Percentiles rank a stretch among this genome's conserved stretches.
phyloP scores from a whole-genome alignment of 2,888 invertebrate species.

The Rotaria sp. region DNA sequence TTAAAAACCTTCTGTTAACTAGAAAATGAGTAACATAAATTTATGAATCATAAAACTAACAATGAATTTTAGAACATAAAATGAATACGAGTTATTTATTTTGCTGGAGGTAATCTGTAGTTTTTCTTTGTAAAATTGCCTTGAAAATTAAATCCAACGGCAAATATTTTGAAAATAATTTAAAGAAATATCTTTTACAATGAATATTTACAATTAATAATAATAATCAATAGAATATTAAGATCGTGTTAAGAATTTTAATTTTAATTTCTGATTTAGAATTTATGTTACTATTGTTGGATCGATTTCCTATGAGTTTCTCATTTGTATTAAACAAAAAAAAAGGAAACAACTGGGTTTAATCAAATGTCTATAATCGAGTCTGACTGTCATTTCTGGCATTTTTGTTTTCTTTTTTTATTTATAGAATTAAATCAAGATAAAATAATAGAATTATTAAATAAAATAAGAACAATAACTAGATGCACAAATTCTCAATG shows the following conservation, averaged over 20 bases:
- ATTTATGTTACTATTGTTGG: background rate
- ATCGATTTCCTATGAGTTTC: background rate
- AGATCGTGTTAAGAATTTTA: no score
- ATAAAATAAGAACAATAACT: background rate
- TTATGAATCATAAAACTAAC: background rate
- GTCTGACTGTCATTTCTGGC: background rate
- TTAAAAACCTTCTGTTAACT: no score
- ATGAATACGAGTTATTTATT: background rate
- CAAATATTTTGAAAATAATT: background rate
- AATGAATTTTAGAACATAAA: background rate
- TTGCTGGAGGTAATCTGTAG: background rate
- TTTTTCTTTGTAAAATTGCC: background rate
- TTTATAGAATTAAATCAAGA: background rate
- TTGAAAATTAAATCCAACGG: background rate
- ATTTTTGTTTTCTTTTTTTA: slow-evolving; percentile 4
- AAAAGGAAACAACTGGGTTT: background rate
- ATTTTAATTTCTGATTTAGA: background rate
- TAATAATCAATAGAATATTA: no score
- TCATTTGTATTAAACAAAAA: background rate
- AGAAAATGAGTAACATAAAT: background rate
- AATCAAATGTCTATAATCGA: background rate
- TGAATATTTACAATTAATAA: background rate
- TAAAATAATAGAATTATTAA: background rate
- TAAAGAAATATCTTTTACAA: no score
- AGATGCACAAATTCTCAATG: no score